These are phyloP conservation scores for Trypoxylus dichotomus DNA, from an alignment of 1,140 invertebrate genomes.

Conservation along the genomic window DNA sequence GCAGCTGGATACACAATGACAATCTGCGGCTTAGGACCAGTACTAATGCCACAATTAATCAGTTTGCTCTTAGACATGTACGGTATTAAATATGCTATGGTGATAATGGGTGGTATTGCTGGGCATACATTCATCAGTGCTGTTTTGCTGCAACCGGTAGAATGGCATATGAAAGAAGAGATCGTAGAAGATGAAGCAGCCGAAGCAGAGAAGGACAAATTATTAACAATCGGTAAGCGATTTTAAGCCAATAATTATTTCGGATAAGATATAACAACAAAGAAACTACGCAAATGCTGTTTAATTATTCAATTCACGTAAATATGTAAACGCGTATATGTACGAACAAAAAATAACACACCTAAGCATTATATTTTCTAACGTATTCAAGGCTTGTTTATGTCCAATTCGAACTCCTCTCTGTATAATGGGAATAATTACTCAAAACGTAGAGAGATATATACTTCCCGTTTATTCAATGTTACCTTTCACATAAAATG, in stretches of 20 bases:
- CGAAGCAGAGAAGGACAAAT: constrained; percentile 4
- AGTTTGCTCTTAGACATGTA: constrained; percentile 50
- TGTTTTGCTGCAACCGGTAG: constrained; percentile 56
- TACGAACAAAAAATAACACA: background rate
- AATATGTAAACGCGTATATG: background rate
- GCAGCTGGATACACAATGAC: constrained; percentile 56
- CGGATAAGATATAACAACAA: background rate
- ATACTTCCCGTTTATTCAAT: background rate
- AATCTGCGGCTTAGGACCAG: constrained; percentile 55
- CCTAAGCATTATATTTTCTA: background rate
- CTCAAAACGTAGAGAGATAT: background rate
- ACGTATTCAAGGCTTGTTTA: background rate
- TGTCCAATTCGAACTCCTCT: background rate
- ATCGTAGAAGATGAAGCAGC: constrained; percentile 15
- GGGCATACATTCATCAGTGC: constrained; percentile 53
- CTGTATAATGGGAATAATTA: background rate
- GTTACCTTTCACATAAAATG: background rate
- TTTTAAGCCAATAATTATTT: background rate
- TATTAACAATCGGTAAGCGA: background rate
- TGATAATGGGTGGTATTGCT: constrained; percentile 54
- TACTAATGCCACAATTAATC: constrained; percentile 56
- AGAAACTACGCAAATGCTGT: background rate
- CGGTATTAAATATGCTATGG: constrained; percentile 51
- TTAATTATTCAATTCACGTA: background rate
- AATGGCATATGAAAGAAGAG: constrained; percentile 57